phyloP scores from a whole-genome alignment of 2,113 vertebrate genomes.

The Hirundichthys speculiger region DNA sequence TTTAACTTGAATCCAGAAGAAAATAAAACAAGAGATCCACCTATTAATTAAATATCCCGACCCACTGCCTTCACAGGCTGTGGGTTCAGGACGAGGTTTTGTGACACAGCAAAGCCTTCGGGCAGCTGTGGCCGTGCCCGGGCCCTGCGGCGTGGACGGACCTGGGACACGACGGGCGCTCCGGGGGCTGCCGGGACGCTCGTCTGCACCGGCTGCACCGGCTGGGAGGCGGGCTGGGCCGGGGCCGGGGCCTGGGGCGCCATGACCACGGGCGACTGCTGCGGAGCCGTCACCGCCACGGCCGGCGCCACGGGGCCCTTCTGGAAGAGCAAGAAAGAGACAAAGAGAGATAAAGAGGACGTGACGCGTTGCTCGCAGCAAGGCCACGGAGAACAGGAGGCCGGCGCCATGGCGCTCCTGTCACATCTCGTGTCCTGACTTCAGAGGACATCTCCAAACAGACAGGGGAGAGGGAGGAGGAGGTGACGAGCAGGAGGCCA shows the following conservation, averaged over 20 bases:
- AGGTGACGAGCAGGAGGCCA: slow-evolving; percentile 40
- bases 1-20: neutral
- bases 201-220: slow-evolving; percentile 70
- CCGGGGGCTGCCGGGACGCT: slow-evolving; percentile 78
- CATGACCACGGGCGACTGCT: slow-evolving; percentile 77
- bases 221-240: slow-evolving; percentile 68
- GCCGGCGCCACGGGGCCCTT: slow-evolving; percentile 76
- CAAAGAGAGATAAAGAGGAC: slow-evolving; percentile 80
- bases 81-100: slow-evolving; percentile 27
- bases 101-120: slow-evolving; percentile 68
- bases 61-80: neutral
- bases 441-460: slow-evolving; percentile 68
- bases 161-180: slow-evolving; percentile 84
- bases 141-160: slow-evolving; percentile 54
- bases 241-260: slow-evolving; percentile 67
- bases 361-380: slow-evolving; percentile 79
- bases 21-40: neutral
- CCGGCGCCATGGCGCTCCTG: slow-evolving; percentile 67
- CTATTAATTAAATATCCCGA: neutral
- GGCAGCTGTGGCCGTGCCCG: slow-evolving; percentile 68
- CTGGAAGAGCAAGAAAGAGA: slow-evolving; percentile 75
- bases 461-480: slow-evolving; percentile 54
- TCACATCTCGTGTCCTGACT: slow-evolving; percentile 78
- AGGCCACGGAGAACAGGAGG: slow-evolving; percentile 81
- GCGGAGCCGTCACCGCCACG: slow-evolving; percentile 76